A percentile compares a stretch with the other conserved stretches of the same genome.
Conservation (phyloP, 2,797 vertebrate species). For the Limnodromus scolopaceus region DNA sequence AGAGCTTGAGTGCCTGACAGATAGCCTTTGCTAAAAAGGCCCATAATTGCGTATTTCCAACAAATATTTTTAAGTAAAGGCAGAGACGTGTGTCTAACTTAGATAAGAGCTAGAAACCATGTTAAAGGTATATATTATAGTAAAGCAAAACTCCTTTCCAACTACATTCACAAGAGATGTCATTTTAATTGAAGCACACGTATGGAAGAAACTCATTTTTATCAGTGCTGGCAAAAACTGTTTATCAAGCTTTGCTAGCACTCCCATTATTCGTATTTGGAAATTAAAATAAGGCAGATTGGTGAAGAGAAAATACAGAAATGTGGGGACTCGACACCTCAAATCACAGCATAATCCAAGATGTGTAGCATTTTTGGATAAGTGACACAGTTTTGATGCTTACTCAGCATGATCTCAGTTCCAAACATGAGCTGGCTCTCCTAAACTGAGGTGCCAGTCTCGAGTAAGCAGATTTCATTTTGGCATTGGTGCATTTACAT, state of each 20-base stretch:
- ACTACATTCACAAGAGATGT: background rate
- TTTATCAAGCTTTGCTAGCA: background rate
- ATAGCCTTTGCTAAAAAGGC: background rate
- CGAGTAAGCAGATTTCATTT: background rate
- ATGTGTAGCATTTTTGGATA: background rate
- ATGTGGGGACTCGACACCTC: background rate
- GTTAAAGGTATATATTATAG: background rate
- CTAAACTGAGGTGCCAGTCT: background rate
- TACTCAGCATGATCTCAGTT: background rate
- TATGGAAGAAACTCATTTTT: background rate
- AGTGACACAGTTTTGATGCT: background rate
- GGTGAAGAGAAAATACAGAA: background rate
- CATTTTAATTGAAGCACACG: background rate
- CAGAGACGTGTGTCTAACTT: background rate
- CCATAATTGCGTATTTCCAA: background rate
- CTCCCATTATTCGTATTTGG: background rate
- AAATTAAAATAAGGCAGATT: background rate
- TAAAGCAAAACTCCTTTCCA: slow-evolving; percentile 4
- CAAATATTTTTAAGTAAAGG: background rate
- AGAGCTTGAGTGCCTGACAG: background rate
- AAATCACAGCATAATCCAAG: background rate
- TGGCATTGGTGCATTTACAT: background rate
- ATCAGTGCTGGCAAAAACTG: background rate
- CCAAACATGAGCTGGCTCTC: background rate
- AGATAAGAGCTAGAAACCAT: slow-evolving; percentile 28